Evolutionary conservation across 2,888 invertebrate genomes (phyloP).

Genomic region (Ellobium chinense): DNA sequence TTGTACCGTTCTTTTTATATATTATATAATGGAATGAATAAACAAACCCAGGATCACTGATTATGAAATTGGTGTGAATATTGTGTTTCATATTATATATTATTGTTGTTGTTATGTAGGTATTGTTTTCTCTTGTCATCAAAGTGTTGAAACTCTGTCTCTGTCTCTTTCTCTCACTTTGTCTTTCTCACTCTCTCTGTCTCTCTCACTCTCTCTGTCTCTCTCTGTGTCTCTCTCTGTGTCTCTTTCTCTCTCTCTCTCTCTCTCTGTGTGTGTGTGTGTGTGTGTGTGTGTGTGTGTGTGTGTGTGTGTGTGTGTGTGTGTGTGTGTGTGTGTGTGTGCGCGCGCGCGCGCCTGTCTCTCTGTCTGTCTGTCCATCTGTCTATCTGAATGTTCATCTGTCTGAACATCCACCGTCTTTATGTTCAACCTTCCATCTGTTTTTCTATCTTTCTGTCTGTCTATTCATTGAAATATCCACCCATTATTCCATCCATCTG

Average conservation of each 20-base stretch:
- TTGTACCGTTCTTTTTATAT: no score
- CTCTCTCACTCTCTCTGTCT: background rate
- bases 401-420: background rate
- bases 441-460: background rate
- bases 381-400: constrained; percentile 2
- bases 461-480: background rate
- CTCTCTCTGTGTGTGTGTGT: background rate
- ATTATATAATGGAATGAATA: no score
- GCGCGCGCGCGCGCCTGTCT: background rate
- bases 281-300: background rate
- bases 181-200: background rate
- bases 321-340: constrained; percentile 3
- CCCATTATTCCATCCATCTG: background rate
- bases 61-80: no score
- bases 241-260: background rate
- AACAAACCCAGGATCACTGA: no score
- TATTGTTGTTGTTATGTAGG: no score
- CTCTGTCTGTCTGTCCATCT: background rate
- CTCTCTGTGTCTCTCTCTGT: background rate
- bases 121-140: no score
- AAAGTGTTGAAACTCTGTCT: no score
- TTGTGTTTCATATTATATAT: no score
- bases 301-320: background rate
- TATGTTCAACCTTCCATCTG: background rate
- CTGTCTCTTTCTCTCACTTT: no score